These are phyloP conservation scores for Tiliacea aurago DNA, from an alignment of 2,888 invertebrate species.

Conservation along the genomic window DNA sequence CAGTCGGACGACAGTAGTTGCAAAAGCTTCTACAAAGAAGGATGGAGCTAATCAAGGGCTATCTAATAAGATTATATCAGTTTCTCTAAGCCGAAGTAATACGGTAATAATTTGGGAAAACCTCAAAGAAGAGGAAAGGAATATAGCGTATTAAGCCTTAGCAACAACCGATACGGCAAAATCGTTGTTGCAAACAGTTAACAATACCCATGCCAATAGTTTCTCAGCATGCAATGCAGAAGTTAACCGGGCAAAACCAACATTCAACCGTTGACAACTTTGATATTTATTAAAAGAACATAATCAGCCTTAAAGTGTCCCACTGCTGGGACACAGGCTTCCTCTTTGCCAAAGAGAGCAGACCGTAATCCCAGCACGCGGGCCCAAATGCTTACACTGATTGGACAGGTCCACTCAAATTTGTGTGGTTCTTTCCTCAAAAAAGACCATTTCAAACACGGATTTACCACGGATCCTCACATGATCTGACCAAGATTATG, in stretches of 20 bases:
- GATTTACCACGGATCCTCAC: too few relatives aligned
- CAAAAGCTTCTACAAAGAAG: background rate
- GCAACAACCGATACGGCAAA: background rate
- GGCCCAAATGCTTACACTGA: too few relatives aligned
- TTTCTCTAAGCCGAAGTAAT: too few relatives aligned
- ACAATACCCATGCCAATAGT: conserved; percentile 18
- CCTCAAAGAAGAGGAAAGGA: background rate
- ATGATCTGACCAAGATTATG: too few relatives aligned
- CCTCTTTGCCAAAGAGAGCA: background rate
- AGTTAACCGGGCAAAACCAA: conserved; percentile 25
- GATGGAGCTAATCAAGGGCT: background rate
- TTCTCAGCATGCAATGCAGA: conserved; percentile 42
- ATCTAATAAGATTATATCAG: background rate
- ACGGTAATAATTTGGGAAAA: background rate
- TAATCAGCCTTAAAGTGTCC: background rate
- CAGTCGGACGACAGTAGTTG: background rate
- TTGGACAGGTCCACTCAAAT: too few relatives aligned
- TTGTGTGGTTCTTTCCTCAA: too few relatives aligned
- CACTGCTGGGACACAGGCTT: background rate
- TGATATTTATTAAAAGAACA: conserved; percentile 8
- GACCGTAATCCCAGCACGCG: background rate
- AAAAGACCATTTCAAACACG: too few relatives aligned
- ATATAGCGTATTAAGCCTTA: background rate
- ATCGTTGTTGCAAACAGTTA: background rate
- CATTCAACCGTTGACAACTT: conserved; percentile 3